Evolutionary conservation across 2,888 invertebrate species (phyloP).

Genomic region (Alloplasta piceator): DNA sequence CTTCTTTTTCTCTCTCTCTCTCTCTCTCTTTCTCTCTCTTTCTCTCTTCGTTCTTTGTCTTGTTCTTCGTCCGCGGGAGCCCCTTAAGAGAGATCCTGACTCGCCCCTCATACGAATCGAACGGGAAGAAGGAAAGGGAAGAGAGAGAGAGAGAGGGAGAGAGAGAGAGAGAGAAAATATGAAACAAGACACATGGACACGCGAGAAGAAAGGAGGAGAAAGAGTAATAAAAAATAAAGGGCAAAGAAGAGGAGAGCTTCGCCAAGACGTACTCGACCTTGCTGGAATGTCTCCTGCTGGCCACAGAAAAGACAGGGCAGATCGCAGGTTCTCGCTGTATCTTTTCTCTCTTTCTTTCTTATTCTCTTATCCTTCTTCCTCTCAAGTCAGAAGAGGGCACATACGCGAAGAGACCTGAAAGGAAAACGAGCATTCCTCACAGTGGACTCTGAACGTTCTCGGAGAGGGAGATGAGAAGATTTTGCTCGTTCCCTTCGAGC

Average conservation of each 20-base stretch:
- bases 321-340: constrained; percentile 37
- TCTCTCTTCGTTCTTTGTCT: constrained; percentile 11
- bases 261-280: constrained; percentile 63
- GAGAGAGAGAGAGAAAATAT: constrained; percentile 29
- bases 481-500: no score
- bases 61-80: constrained; percentile 2
- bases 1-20: constrained; percentile 9
- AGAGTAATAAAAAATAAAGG: constrained; percentile 27
- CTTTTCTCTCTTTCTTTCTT: constrained; percentile 17
- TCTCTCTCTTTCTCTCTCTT: constrained; percentile 22
- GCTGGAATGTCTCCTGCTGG: constrained; percentile 66
- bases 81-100: constrained; percentile 38
- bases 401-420: background rate
- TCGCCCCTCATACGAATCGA: constrained; percentile 57
- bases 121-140: constrained; percentile 53
- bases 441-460: background rate
- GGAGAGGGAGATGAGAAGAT: background rate
- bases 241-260: constrained; percentile 24
- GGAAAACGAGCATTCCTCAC: background rate
- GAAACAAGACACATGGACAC: constrained; percentile 7
- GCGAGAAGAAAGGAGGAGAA: constrained; percentile 34
- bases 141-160: constrained; percentile 64
- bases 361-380: background rate
- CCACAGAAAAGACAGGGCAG: constrained; percentile 55
- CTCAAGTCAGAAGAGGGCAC: background rate